These are phyloP conservation scores for Bombyx huttoni DNA, from an alignment of 2,888 invertebrate genomes.

Conservation along the genomic window DNA sequence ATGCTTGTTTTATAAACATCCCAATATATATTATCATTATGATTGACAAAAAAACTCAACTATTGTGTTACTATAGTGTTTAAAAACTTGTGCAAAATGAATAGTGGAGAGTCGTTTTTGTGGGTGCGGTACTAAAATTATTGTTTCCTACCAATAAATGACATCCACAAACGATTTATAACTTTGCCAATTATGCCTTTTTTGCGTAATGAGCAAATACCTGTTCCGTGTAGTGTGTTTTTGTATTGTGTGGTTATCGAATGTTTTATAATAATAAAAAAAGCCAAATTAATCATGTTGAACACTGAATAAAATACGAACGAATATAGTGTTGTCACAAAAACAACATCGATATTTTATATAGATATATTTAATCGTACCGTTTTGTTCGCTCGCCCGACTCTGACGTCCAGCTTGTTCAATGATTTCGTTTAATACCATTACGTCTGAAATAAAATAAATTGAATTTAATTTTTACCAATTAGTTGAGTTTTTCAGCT, in stretches of 20 bases:
- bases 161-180: slow-evolving; percentile 48
- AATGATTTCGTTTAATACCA: slow-evolving; percentile 97
- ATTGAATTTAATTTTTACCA: not conserved
- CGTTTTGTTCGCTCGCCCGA: slow-evolving; percentile 88
- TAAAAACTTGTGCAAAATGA: slow-evolving; percentile 3
- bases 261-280: not conserved
- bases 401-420: slow-evolving; percentile 95
- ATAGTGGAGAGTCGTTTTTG: slow-evolving; percentile 20
- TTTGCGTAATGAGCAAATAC: slow-evolving; percentile 71
- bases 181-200: slow-evolving; percentile 66
- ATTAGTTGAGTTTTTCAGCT: not conserved
- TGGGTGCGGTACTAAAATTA: slow-evolving; percentile 15
- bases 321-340: slow-evolving; percentile 25
- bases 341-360: slow-evolving; percentile 17
- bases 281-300: not conserved
- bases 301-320: not conserved
- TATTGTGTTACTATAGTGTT: not conserved
- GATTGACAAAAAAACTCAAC: too few relatives aligned
- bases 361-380: slow-evolving; percentile 67
- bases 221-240: slow-evolving; percentile 26
- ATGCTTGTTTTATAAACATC: too few relatives aligned
- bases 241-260: slow-evolving; percentile 9
- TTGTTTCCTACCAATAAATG: slow-evolving; percentile 43
- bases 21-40: too few relatives aligned
- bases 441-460: slow-evolving; percentile 82